A percentile compares a stretch with the other conserved stretches of the same genome.
phyloP scores from a whole-genome alignment of 2,888 invertebrate species.

The Phaedon cochleariae region DNA sequence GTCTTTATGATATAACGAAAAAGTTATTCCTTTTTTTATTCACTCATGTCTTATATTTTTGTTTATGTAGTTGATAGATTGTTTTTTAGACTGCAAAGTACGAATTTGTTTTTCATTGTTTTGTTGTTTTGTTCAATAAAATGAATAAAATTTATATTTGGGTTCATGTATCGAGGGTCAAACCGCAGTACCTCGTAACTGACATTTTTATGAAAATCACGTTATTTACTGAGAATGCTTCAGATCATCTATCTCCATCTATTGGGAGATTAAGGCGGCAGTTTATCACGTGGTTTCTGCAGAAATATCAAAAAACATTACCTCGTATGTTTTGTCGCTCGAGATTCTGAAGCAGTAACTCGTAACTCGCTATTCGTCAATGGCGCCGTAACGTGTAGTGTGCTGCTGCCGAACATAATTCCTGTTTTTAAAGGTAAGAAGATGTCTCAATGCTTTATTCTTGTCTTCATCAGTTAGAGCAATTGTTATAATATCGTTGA shows the following conservation, averaged over 20 bases:
- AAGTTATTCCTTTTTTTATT: too few species aligned
- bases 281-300: not conserved
- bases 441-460: not conserved
- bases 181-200: not conserved
- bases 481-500: not conserved
- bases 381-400: not conserved
- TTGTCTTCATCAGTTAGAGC: not conserved
- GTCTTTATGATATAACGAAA: too few species aligned
- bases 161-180: not conserved
- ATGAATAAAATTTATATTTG: too few species aligned
- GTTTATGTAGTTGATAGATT: too few species aligned
- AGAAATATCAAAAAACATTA: not conserved
- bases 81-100: too few species aligned
- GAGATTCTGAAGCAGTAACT: not conserved
- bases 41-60: too few species aligned
- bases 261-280: not conserved
- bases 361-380: not conserved
- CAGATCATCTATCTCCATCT: not conserved
- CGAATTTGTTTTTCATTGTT: too few species aligned
- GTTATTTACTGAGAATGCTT: not conserved
- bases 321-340: not conserved
- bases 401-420: not conserved
- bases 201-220: not conserved
- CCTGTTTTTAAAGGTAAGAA: not conserved
- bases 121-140: too few species aligned